Evolutionary conservation across 2,113 vertebrate genomes (phyloP), one percentile per base, ranked within the genome.

Genomic region (Ophthalmolycus amberensis): DNA sequence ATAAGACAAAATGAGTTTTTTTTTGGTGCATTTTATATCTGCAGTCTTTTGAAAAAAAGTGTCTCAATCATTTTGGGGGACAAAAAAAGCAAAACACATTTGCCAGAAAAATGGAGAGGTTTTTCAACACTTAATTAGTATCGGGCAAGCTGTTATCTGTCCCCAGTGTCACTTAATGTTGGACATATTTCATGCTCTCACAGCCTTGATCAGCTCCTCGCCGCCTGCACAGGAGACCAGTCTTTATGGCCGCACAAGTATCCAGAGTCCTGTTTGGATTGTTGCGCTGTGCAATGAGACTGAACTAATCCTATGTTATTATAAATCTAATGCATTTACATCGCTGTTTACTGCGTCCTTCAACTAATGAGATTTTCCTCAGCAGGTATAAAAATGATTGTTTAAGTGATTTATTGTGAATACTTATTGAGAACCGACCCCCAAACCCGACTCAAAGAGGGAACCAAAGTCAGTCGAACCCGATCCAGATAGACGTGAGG

Each of bases 291-390:
- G 85, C 75, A 84, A 62, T 76, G 80, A 86, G 75, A 85, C 75
- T 27, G 80, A 83, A 85, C 87, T 80, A 85, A 80, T 84, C 75
- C 71, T 46, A 22, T 40, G 76, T 83, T 76, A 80, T 89, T 83
- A 85, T 73, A 70, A 80, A 82, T 72, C 86, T 85, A 60, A 83
- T 85, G 86, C 86, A 85, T 86, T 90, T 88, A 86, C 86, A 86
- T 86, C 34, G 78, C 89, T 85, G 79, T 79, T 87, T 83, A 89
- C 78, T 34, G 65, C 75, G 58, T 4, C 20, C 48, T 58, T 48
- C 52, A 20, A 1, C 65, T 85, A 75, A 88, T 80, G 69, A 84
- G 32, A 16, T 71, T 69, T 34, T n/a, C 74, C 38, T 37, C 16
- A 46, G 50, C 27, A 52, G 16, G n/a, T 29, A n/a, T 6, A 38